These are phyloP conservation scores for Antitype chi DNA, from an alignment of 2,888 invertebrate species.

Conservation along the genomic window DNA sequence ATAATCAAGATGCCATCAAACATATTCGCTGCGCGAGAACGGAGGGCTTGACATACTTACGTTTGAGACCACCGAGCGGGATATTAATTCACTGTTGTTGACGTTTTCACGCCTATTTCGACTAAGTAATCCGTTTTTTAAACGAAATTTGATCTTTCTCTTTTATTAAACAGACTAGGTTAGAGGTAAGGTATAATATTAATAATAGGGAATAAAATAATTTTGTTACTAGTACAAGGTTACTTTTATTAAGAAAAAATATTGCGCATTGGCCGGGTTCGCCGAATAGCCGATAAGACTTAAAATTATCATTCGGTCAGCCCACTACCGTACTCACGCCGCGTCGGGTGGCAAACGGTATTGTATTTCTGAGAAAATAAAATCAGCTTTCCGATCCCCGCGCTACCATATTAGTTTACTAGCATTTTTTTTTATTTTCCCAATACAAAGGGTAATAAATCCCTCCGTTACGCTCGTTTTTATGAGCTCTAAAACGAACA, in stretches of 20 bases:
- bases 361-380: slow-evolving; percentile 84
- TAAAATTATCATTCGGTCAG: slow-evolving; percentile 50
- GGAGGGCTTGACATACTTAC: slow-evolving; percentile 62
- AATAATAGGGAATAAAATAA: not conserved
- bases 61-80: slow-evolving; percentile 33
- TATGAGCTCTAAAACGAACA: slow-evolving; percentile 73
- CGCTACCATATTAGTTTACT: slow-evolving; percentile 86
- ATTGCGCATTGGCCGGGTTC: slow-evolving; percentile 48
- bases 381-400: slow-evolving; percentile 82
- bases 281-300: slow-evolving; percentile 61
- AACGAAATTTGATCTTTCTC: not conserved
- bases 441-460: slow-evolving; percentile 72
- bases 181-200: not conserved
- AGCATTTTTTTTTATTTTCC: slow-evolving; percentile 76
- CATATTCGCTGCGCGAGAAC: slow-evolving; percentile 57
- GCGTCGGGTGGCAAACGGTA: slow-evolving; percentile 71
- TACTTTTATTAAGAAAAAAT: not conserved
- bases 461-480: slow-evolving; percentile 58
- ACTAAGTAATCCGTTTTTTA: slow-evolving; percentile 32
- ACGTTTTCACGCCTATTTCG: slow-evolving; percentile 24
- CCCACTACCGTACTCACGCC: slow-evolving; percentile 60
- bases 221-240: not conserved
- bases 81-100: slow-evolving; percentile 50
- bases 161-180: slow-evolving; percentile 1
- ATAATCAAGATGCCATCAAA: slow-evolving; percentile 82